Conservation (phyloP, 2,113 vertebrate species). For the Etia nguti region DNA sequence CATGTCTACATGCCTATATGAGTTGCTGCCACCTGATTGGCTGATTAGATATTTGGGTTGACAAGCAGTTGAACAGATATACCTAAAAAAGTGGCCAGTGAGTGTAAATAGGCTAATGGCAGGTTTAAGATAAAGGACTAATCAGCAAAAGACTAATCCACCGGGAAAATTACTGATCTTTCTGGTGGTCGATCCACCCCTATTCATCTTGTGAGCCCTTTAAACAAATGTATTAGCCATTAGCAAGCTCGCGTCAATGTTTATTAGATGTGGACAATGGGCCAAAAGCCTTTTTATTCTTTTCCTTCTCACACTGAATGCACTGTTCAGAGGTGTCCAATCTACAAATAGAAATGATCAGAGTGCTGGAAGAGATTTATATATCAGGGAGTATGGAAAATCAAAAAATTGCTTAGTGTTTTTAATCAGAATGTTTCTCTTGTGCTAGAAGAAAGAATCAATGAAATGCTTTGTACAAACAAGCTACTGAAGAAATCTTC, state of each 20-base stretch:
- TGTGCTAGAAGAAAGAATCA: not conserved
- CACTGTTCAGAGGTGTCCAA: not conserved
- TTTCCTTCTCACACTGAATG: not conserved
- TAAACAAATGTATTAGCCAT: not conserved
- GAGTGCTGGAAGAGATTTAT: not conserved
- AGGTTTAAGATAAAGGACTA: not conserved
- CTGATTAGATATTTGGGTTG: not conserved
- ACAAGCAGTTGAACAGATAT: not conserved
- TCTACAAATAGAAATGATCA: not conserved
- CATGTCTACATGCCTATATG: not conserved
- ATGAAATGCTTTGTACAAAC: not conserved
- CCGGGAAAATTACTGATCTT: not conserved
- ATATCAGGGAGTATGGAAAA: not conserved
- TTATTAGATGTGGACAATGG: not conserved
- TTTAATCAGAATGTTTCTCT: not conserved
- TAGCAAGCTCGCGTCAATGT: not conserved
- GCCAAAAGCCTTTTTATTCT: not conserved
- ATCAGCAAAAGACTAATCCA: not conserved
- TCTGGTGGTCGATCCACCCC: not conserved
- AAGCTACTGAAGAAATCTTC: not conserved
- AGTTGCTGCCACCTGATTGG: not conserved
- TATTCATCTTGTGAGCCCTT: not conserved
- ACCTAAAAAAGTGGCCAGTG: not conserved
- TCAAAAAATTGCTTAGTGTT: not conserved
- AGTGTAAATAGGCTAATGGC: not conserved